These are phyloP conservation scores for Cheumatopsyche charites DNA, from an alignment of 1,140 invertebrate species.

Conservation along the genomic window DNA sequence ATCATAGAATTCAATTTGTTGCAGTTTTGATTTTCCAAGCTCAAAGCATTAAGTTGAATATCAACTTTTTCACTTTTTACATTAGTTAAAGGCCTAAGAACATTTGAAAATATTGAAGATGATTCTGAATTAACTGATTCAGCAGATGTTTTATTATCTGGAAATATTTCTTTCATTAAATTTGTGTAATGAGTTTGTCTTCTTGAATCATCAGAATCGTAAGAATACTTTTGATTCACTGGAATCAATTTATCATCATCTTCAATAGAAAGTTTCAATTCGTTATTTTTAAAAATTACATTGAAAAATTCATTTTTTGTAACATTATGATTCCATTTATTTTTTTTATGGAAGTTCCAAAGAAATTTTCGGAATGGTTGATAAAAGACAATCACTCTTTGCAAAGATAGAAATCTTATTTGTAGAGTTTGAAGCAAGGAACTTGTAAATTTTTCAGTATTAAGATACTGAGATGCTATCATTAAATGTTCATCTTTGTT, in stretches of 20 bases:
- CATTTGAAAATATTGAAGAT: constrained; percentile 2
- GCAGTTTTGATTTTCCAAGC: neutral
- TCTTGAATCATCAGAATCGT: neutral
- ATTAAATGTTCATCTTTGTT: constrained; percentile 23
- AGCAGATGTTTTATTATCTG: neutral
- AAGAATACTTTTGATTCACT: neutral
- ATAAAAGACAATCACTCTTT: constrained; percentile 1
- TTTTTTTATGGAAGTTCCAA: constrained; percentile 27
- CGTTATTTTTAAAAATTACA: constrained; percentile 29
- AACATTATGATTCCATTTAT: constrained; percentile 12
- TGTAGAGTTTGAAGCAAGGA: constrained; percentile 1
- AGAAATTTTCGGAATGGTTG: constrained; percentile 21
- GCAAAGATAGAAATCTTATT: constrained; percentile 24
- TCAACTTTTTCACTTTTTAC: neutral
- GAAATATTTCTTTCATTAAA: constrained; percentile 16
- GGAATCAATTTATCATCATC: constrained; percentile 3
- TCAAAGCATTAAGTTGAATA: neutral
- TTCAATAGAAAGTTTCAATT: neutral
- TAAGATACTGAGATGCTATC: constrained; percentile 29
- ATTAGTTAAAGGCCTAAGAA: constrained; percentile 1
- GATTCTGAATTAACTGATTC: neutral
- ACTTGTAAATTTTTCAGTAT: constrained; percentile 23
- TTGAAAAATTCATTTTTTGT: constrained; percentile 26
- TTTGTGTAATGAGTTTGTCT: constrained; percentile 17
- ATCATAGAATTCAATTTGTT: constrained; percentile 14